Percentiles rank a stretch among this genome's conserved stretches.
Evolutionary conservation across 2,888 invertebrate genomes (phyloP).

Genomic region (Amphimallon solstitiale): DNA sequence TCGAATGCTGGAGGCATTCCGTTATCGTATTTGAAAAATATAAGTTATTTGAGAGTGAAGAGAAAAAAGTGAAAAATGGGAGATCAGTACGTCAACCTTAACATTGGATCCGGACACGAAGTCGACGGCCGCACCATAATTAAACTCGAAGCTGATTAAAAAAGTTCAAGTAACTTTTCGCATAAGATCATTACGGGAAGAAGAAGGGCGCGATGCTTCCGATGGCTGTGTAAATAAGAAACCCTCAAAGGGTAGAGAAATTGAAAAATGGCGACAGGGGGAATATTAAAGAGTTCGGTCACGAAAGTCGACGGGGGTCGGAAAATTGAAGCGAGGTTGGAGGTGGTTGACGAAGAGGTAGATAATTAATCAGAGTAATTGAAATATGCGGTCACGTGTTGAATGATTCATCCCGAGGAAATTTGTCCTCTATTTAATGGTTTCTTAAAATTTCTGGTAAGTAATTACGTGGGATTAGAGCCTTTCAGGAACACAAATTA

Average conservation of each 20-base stretch:
- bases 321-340: slow-evolving; percentile 50
- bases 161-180: slow-evolving; percentile 57
- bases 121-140: slow-evolving; percentile 48
- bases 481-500: no score
- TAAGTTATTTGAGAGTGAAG: not conserved
- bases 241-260: slow-evolving; percentile 53
- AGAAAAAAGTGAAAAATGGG: slow-evolving; percentile 1
- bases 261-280: slow-evolving; percentile 54
- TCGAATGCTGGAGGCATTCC: no score
- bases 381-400: slow-evolving; percentile 41
- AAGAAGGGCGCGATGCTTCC: slow-evolving; percentile 42
- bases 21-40: not conserved
- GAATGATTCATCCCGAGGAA: slow-evolving; percentile 35
- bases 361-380: slow-evolving; percentile 50
- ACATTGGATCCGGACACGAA: slow-evolving; percentile 16
- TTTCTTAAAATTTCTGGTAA: slow-evolving; percentile 5
- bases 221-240: slow-evolving; percentile 54
- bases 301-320: slow-evolving; percentile 45
- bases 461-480: not conserved
- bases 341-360: slow-evolving; percentile 35
- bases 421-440: slow-evolving; percentile 33
- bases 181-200: slow-evolving; percentile 55
- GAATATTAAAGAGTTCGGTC: slow-evolving; percentile 53
- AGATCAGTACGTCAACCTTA: slow-evolving; percentile 18
- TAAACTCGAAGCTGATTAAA: slow-evolving; percentile 57